Percentiles rank a stretch among this genome's conserved stretches.
phyloP scores from a whole-genome alignment of 2,113 vertebrate species.

The Dasyprocta punctata region DNA sequence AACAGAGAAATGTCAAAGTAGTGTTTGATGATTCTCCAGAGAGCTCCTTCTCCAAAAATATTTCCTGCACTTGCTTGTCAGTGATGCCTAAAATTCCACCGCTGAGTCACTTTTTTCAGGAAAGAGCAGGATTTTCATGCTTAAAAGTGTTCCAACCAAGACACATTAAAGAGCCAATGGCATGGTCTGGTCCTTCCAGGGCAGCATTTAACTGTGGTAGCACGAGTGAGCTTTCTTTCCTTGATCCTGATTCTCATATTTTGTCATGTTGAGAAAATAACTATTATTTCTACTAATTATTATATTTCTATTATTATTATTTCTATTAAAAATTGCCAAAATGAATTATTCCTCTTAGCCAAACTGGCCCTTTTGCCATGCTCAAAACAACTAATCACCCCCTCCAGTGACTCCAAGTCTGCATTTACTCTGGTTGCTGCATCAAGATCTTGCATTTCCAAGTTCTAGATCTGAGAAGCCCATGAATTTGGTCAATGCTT shows the following conservation, averaged over 20 bases:
- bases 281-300: neutral
- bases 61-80: neutral
- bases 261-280: conserved; percentile 43
- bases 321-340: conserved; percentile 45
- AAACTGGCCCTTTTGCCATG: neutral
- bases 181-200: neutral
- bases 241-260: neutral
- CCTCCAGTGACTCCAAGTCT: neutral
- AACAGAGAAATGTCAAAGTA: neutral
- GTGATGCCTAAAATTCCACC: neutral
- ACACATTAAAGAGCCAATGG: neutral
- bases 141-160: neutral
- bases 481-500: neutral
- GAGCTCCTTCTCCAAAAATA: neutral
- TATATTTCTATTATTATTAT: too few species aligned
- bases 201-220: neutral
- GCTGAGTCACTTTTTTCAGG: neutral
- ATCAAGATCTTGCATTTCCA: neutral
- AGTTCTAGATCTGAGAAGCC: neutral
- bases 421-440: neutral
- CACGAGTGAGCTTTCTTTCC: neutral
- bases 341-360: conserved; percentile 22
- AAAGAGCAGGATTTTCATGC: neutral
- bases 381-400: neutral
- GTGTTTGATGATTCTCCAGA: neutral